A percentile compares a stretch with the other conserved stretches of the same genome.
Evolutionary conservation across 2,888 invertebrate genomes (phyloP).

Genomic region (Coelinius sp.): DNA sequence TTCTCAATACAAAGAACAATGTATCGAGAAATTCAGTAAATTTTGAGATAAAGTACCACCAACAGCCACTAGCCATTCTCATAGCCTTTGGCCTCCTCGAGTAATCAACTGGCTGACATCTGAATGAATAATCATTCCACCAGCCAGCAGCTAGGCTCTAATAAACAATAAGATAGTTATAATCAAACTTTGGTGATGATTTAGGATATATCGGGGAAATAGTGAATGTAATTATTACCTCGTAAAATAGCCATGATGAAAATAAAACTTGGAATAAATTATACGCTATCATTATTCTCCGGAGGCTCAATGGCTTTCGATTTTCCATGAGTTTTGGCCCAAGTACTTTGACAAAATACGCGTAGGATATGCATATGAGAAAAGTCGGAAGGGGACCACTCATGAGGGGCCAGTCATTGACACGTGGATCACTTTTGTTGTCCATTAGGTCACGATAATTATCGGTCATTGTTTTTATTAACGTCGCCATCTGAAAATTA

Average conservation of each 20-base stretch:
- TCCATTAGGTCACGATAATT: slow-evolving; percentile 85
- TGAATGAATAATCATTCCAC: slow-evolving; percentile 80
- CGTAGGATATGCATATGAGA: slow-evolving; percentile 81
- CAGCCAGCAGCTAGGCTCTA: slow-evolving; percentile 78
- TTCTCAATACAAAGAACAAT: slow-evolving; percentile 93
- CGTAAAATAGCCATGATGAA: slow-evolving; percentile 81
- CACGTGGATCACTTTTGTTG: slow-evolving; percentile 87
- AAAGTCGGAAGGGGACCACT: slow-evolving; percentile 85
- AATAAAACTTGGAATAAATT: slow-evolving; percentile 88
- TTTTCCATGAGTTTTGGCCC: slow-evolving; percentile 90
- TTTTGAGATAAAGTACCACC: slow-evolving; percentile 96
- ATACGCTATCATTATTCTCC: slow-evolving; percentile 83
- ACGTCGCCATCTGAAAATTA: slow-evolving; percentile 74
- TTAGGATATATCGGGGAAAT: too few relatives aligned
- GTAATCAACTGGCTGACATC: slow-evolving; percentile 88
- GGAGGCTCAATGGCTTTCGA: slow-evolving; percentile 85
- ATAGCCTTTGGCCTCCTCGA: slow-evolving; percentile 78
- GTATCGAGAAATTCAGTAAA: slow-evolving; percentile 96
- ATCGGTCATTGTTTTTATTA: slow-evolving; percentile 75
- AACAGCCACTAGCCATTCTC: slow-evolving; percentile 86
- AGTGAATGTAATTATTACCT: slow-evolving; percentile 72
- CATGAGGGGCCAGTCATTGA: slow-evolving; percentile 86
- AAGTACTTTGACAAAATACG: slow-evolving; percentile 81
- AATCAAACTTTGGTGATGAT: too few relatives aligned
- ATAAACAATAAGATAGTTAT: slow-evolving; percentile 11